Base-by-base conservation (phyloP, 2,113 vertebrate species). In the Varanus komodoensis region DNA sequence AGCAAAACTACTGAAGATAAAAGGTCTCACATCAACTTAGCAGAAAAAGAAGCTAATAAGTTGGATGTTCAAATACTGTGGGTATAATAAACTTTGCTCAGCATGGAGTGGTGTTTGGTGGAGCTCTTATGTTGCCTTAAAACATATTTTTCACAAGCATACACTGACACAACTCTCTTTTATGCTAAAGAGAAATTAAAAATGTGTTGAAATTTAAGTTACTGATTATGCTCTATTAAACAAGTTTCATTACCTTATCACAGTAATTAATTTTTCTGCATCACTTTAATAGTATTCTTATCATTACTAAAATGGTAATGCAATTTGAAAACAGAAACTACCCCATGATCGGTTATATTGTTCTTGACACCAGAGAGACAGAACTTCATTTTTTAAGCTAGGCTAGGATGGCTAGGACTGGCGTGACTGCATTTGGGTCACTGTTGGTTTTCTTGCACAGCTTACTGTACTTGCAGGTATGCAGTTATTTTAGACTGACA, bases 241-340 rank as follows among this genome's bases (percentile, higher is more conserved):
- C 6, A 94, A 89, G 3, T 78, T 82, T 93, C 93, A 77, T 78
- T 93, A 88, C 44, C 71, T 94, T 94, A 95, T 93, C 92, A 80
- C 8, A 94, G 82, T 77, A 94, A 94, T 93, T 96, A 93, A 89
- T 93, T 95, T 94, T 94, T 93, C n/a, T 79, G 19, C 75, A 94
- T 90, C 91, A 87, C 61, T 84, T 91, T 96, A 94, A 94, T 92
- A 92, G 91, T 89, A 92, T 91, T 92, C 87, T 91, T 93, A 95
- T 91, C 89, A 92, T 88, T 69, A 44, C 48, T 64, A 82, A 92
- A 84, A 93, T 78, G 86, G 61, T 92, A 96, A 96, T 90, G 54
- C 48, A 92, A 87, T 92, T 81, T 91, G 92, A 95, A 92, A 91
- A 93, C 75, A 93, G 74, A 86, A 95, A 89, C 92, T 88, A 78